Conservation (phyloP, 1,140 invertebrate species). For the Cotesia vestalis region DNA sequence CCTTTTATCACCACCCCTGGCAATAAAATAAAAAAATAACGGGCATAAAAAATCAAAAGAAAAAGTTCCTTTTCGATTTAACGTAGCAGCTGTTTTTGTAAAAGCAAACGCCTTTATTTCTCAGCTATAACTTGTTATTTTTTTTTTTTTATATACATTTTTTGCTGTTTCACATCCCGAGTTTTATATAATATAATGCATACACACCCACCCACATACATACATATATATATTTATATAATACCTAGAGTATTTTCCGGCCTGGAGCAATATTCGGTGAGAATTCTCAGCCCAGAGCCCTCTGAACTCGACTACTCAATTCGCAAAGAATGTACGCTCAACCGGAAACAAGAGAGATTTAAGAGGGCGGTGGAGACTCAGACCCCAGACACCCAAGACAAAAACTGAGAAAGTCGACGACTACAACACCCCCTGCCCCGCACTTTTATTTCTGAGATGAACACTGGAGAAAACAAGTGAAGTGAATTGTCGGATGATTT, state of each 20-base stretch:
- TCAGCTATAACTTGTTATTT: neutral
- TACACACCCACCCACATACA: constrained; percentile 1
- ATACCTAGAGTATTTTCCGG: neutral
- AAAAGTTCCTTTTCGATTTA: constrained; percentile 2
- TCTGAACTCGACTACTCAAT: constrained; percentile 11
- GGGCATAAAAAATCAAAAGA: constrained; percentile 24
- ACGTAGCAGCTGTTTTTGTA: constrained; percentile 17
- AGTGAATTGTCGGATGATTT: too few species aligned
- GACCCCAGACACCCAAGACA: too few species aligned
- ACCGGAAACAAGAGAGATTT: constrained; percentile 38
- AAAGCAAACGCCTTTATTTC: constrained; percentile 27
- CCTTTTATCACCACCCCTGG: constrained; percentile 4
- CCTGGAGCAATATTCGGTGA: constrained; percentile 1
- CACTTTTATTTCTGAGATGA: too few species aligned
- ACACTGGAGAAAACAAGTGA: too few species aligned
- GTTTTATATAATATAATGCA: neutral
- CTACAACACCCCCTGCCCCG: constrained; percentile 1
- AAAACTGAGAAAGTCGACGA: neutral
- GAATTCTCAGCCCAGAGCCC: constrained; percentile 12
- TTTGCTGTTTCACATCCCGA: neutral
- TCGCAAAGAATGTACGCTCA: constrained; percentile 33
- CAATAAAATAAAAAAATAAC: constrained; percentile 17
- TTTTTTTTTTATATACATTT: neutral
- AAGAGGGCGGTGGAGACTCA: neutral
- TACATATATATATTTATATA: too few species aligned